Evolutionary conservation across 1,140 invertebrate species (phyloP).

Genomic region (Philopotamus ludificatus): DNA sequence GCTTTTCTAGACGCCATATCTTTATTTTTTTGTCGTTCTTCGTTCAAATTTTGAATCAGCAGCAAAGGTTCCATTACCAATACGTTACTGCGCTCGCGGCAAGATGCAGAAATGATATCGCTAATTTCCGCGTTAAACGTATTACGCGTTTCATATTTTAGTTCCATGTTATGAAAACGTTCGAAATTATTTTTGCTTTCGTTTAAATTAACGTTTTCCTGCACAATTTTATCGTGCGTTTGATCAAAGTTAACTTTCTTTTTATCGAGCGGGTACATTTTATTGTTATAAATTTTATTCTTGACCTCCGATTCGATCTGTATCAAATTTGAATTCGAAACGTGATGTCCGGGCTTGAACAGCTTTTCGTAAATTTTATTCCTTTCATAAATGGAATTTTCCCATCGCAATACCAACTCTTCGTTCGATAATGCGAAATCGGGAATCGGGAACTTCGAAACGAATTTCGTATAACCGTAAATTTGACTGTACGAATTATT

Average conservation of each 20-base stretch:
- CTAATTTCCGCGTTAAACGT: slow-evolving; percentile 21
- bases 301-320: slow-evolving; percentile 30
- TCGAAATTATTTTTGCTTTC: slow-evolving; percentile 26
- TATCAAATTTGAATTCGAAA: slow-evolving; percentile 34
- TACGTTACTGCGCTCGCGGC: slow-evolving; percentile 29
- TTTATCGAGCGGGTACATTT: slow-evolving; percentile 10
- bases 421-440: slow-evolving; percentile 46
- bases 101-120: slow-evolving; percentile 25
- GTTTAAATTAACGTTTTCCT: slow-evolving; percentile 7
- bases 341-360: slow-evolving; percentile 28
- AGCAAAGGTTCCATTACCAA: slow-evolving; percentile 39
- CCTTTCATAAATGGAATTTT: slow-evolving; percentile 38
- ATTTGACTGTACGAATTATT: slow-evolving; percentile 31
- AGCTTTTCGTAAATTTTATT: slow-evolving; percentile 36
- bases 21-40: slow-evolving; percentile 38
- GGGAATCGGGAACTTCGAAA: slow-evolving; percentile 43
- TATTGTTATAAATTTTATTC: slow-evolving; percentile 33
- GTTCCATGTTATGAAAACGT: slow-evolving; percentile 2
- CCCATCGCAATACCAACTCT: slow-evolving; percentile 40
- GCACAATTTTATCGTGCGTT: not conserved
- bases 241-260: slow-evolving; percentile 33
- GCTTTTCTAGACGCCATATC: slow-evolving; percentile 31
- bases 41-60: slow-evolving; percentile 37
- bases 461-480: slow-evolving; percentile 32
- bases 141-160: slow-evolving; percentile 18